These are phyloP conservation scores for Drosophila ezoana DNA, from an alignment of 2,888 invertebrate species.

Conservation along the genomic window DNA sequence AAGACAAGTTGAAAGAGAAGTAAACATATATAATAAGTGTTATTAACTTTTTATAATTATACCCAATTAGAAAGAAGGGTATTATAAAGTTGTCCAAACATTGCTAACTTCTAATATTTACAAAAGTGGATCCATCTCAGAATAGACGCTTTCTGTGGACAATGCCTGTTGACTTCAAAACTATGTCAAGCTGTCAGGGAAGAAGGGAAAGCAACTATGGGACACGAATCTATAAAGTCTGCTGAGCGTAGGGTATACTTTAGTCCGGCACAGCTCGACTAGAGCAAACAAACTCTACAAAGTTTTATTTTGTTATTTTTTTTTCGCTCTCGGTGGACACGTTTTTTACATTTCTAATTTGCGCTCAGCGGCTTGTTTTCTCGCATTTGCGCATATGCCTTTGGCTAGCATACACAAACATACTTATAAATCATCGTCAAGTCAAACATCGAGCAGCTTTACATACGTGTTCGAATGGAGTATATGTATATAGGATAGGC, in stretches of 20 bases:
- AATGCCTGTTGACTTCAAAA: too few species aligned
- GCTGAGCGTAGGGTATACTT: not conserved
- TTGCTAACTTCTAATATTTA: too few species aligned
- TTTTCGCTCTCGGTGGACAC: constrained; percentile 43
- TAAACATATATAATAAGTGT: too few species aligned
- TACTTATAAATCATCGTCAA: constrained; percentile 9
- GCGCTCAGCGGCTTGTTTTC: constrained; percentile 49
- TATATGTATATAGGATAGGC: not conserved
- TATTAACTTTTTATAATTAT: too few species aligned
- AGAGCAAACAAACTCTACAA: not conserved
- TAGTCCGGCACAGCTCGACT: not conserved
- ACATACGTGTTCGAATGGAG: not conserved
- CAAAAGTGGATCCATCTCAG: too few species aligned
- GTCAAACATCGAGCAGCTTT: not conserved
- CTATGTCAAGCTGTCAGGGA: too few species aligned
- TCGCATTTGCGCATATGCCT: constrained; percentile 17
- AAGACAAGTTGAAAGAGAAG: too few species aligned
- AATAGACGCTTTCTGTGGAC: too few species aligned
- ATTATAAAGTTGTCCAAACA: too few species aligned
- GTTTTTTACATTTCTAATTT: constrained; percentile 70
- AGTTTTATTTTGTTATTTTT: constrained; percentile 17
- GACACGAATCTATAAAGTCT: not conserved
- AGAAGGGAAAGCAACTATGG: too few species aligned
- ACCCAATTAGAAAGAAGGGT: too few species aligned
- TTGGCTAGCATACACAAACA: constrained; percentile 15